A percentile compares a stretch with the other conserved stretches of the same genome.
phyloP scores from a whole-genome alignment of 2,888 invertebrate genomes.

The Trimorus sp. region DNA sequence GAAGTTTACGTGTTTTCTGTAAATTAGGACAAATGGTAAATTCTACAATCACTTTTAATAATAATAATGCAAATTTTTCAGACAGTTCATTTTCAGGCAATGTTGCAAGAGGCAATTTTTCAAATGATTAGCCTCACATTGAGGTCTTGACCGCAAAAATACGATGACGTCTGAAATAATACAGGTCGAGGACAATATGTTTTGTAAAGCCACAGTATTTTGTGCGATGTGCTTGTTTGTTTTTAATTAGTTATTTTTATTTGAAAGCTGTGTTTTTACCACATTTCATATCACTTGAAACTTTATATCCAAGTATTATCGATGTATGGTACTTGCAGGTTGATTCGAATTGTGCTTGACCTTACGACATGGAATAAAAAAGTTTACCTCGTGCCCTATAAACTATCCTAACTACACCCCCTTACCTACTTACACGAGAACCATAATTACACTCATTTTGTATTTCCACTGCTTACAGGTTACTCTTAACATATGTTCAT shows the following conservation, averaged over 20 bases:
- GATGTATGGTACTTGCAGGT: slow-evolving; percentile 66
- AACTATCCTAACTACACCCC: slow-evolving; percentile 3
- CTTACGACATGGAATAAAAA: slow-evolving; percentile 41
- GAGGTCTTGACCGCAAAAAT: slow-evolving; percentile 38
- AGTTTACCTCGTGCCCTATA: not conserved
- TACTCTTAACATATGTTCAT: no score
- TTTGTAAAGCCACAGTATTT: slow-evolving; percentile 46
- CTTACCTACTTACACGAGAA: not conserved
- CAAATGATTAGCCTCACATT: slow-evolving; percentile 30
- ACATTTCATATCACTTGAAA: slow-evolving; percentile 38
- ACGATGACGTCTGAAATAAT: slow-evolving; percentile 47
- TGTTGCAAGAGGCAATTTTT: slow-evolving; percentile 53
- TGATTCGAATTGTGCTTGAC: slow-evolving; percentile 40
- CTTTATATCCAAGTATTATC: slow-evolving; percentile 48
- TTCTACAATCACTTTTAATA: no score
- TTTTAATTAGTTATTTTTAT: slow-evolving; percentile 42
- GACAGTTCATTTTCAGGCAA: slow-evolving; percentile 41
- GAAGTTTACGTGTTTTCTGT: no score
- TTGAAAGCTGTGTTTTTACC: slow-evolving; percentile 33
- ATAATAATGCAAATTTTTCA: no score
- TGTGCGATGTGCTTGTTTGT: slow-evolving; percentile 54
- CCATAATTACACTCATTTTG: no score
- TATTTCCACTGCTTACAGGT: no score
- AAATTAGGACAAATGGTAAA: no score
- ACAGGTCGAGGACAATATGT: slow-evolving; percentile 53